Evolutionary conservation across 2,797 vertebrate genomes (phyloP).

Genomic region (Lerista edwardsae): DNA sequence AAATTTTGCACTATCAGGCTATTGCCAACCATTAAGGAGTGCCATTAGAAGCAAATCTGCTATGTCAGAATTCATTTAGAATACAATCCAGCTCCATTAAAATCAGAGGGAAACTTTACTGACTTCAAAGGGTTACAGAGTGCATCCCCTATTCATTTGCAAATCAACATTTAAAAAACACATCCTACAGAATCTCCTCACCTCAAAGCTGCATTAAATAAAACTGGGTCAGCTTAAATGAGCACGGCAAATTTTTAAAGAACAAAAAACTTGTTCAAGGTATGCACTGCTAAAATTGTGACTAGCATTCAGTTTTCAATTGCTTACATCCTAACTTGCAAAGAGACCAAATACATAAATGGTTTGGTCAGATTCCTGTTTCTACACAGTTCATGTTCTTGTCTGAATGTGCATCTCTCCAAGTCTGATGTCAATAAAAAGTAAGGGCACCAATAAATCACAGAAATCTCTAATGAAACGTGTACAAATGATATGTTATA

Average conservation of each 20-base stretch:
- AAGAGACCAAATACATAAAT: conserved; percentile 52
- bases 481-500: conserved; percentile 71
- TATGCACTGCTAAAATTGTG: conserved; percentile 41
- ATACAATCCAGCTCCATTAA: conserved; percentile 17
- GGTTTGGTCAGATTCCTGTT: conserved; percentile 70
- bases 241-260: conserved; percentile 57
- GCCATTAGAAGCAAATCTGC: conserved; percentile 55
- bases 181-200: conserved; percentile 54
- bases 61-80: conserved; percentile 51
- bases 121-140: conserved; percentile 21
- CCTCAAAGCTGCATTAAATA: conserved; percentile 57
- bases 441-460: conserved; percentile 72
- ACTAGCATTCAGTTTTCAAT: conserved; percentile 62
- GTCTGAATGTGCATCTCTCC: conserved; percentile 65
- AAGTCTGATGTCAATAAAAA: conserved; percentile 67
- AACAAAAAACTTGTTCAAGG: conserved; percentile 54
- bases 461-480: conserved; percentile 67
- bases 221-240: conserved; percentile 48
- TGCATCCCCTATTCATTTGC: conserved; percentile 1
- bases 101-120: neutral
- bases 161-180: conserved; percentile 40
- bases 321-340: conserved; percentile 58
- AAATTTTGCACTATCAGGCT: conserved; percentile 6
- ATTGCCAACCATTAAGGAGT: conserved; percentile 58
- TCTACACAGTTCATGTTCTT: conserved; percentile 60